Evolutionary conservation across 2,888 invertebrate species (phyloP).

Genomic region (Napeogenes sylphis): DNA sequence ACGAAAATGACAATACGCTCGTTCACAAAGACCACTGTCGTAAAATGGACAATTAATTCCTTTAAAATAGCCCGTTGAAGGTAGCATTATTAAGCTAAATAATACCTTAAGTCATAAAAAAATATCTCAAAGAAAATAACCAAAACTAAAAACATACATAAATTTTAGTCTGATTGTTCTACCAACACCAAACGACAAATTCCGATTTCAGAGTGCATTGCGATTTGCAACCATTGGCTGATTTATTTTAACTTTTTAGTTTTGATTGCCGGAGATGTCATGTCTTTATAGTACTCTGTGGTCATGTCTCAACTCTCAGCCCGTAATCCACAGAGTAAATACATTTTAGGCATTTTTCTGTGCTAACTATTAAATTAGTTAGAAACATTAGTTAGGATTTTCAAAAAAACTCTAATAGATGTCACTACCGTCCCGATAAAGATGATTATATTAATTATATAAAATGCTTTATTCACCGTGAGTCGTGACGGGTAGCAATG

Average conservation of each 20-base stretch:
- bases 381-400: too few species aligned
- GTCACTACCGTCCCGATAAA: too few species aligned
- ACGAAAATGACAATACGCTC: conserved; percentile 95
- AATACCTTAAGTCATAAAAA: conserved; percentile 24
- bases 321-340: conserved; percentile 10
- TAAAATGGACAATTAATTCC: conserved; percentile 91
- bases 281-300: too few species aligned
- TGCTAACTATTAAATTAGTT: too few species aligned
- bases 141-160: conserved; percentile 23
- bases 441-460: too few species aligned
- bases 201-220: conserved; percentile 10
- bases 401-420: too few species aligned
- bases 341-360: too few species aligned
- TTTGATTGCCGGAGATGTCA: neutral
- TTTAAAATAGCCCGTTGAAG: conserved; percentile 93
- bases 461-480: too few species aligned
- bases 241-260: neutral
- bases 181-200: conserved; percentile 14
- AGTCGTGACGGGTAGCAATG: too few species aligned
- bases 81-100: conserved; percentile 82
- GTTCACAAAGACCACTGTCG: conserved; percentile 86
- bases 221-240: conserved; percentile 3
- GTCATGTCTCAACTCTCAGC: neutral
- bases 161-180: conserved; percentile 15
- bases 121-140: neutral